Percentiles rank a stretch among this genome's conserved stretches.
phyloP scores from a whole-genome alignment of 2,888 invertebrate genomes.

The Choristoneura rosaceana region DNA sequence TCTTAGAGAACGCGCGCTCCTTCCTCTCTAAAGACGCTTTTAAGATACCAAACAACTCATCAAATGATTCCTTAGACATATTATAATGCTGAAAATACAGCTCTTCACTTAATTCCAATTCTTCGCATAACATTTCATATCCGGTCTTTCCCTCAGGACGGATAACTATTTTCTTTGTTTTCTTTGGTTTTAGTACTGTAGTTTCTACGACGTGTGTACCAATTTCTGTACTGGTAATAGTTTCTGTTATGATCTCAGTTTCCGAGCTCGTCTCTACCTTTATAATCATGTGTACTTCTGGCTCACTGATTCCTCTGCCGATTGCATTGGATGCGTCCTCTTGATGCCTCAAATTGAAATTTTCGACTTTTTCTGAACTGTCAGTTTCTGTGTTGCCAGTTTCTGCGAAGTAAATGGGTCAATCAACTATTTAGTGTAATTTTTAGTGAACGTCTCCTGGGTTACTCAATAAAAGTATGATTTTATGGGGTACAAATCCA shows the following conservation, averaged over 20 bases:
- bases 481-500: no score
- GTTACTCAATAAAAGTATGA: no score
- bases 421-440: no score
- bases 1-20: slow-evolving; percentile 6
- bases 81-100: slow-evolving; percentile 17
- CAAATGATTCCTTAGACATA: slow-evolving; percentile 24
- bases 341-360: neutral
- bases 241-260: neutral
- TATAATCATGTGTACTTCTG: neutral
- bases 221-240: neutral
- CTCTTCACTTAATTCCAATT: neutral
- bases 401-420: slow-evolving; percentile 25
- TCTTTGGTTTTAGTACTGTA: neutral
- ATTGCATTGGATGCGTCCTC: neutral
- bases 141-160: neutral
- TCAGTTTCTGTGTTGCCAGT: slow-evolving; percentile 6
- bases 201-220: neutral
- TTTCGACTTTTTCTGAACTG: neutral
- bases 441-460: no score
- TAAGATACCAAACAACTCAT: slow-evolving; percentile 13
- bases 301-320: neutral
- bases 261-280: neutral
- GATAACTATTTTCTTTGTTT: neutral
- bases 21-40: slow-evolving; percentile 8
- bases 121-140: neutral